Base-by-base conservation (phyloP, 2,797 vertebrate species). In the Leptodactylus fallax region DNA sequence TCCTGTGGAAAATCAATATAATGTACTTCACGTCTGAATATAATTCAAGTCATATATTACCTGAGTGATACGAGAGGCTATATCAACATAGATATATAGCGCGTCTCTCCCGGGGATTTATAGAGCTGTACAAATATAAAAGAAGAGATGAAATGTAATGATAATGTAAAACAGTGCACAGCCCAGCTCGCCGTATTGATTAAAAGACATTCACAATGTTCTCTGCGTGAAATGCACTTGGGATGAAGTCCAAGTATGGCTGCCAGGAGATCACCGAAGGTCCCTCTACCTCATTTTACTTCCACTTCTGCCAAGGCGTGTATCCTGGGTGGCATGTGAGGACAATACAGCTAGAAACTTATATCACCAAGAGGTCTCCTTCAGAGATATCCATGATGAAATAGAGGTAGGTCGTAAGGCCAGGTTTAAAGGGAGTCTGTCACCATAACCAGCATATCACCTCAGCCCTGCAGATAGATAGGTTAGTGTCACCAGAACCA, bases 21-120 rank as follows among this genome's bases (percentile, higher is more conserved):
- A 25, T 72, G 82, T 56, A 49, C 69, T 21, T 45, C 55, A 72
- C 58, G 69, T 49, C 82, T 23, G 69, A 84, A 60, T 58, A 76
- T 84, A 76, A 83, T 84, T 76, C 55, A 60, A 76, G 69, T 74
- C 25, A 74, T 47, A 84, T 76, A 83, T 83, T 83, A 83, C 25
- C 27, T 12, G 21, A 12, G 69, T 21, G 71, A 84, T 84, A 84
- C 60, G 67, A 76, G 56, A 11, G 76, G 55, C 82, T 76, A 58
- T 72, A 74, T 84, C 69, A 74, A 72, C 53, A 47, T 61, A 60
- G 47, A 84, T 76, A 84, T 74, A 84, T 60, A 76, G 82, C 7
- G 13, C 7, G 12, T 60, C 21, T 58, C 69, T 76, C 82, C 25
- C 3, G 17, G 25, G 82, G 36, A 51, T 71, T 84, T 47, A 49